Evolutionary conservation across 2,797 vertebrate species (phyloP).

Genomic region (Rhinoraja longicauda): DNA sequence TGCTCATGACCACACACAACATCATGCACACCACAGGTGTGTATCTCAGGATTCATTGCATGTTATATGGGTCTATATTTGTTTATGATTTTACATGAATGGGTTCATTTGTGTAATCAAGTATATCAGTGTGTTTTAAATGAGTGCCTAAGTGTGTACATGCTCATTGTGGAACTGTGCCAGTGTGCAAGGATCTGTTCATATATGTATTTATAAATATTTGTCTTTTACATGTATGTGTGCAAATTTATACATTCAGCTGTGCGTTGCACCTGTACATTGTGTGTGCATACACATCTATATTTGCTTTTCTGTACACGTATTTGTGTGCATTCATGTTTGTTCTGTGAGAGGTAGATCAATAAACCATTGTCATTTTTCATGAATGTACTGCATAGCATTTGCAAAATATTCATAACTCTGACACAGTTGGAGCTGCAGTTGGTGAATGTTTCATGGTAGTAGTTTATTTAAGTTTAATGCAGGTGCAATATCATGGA

Average conservation of each 20-base stretch:
- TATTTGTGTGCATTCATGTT: not conserved
- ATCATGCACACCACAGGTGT: not conserved
- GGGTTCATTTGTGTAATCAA: not conserved
- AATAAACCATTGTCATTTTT: not conserved
- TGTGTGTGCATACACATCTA: not conserved
- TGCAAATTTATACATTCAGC: too few species aligned
- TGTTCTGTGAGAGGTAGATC: not conserved
- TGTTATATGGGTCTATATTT: not conserved
- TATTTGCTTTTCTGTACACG: not conserved
- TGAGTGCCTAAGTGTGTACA: not conserved
- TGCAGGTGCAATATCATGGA: not conserved
- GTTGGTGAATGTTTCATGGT: not conserved
- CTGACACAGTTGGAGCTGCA: not conserved
- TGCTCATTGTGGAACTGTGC: not conserved
- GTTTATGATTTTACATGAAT: not conserved
- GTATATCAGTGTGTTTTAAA: not conserved
- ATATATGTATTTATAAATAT: not conserved
- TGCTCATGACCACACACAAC: not conserved
- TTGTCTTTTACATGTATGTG: not conserved
- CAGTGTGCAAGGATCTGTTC: not conserved
- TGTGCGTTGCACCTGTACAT: not conserved
- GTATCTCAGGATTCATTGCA: not conserved
- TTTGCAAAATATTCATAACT: not conserved
- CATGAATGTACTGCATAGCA: not conserved
- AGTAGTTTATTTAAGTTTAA: not conserved